Conservation (phyloP, 2,113 vertebrate genomes). For the Callionymus lyra region DNA sequence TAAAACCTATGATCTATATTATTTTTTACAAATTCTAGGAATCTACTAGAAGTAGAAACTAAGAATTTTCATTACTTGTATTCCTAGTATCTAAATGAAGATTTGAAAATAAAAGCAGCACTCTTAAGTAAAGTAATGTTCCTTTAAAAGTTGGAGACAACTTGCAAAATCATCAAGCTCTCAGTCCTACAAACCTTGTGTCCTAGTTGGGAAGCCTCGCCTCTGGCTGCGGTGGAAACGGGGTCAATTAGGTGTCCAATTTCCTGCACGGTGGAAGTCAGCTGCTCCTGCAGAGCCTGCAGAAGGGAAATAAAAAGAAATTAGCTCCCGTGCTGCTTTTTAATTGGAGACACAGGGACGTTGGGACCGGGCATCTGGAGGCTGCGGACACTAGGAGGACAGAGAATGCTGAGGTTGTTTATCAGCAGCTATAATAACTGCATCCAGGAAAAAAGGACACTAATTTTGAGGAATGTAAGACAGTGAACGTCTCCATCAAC, state of each 20-base stretch:
- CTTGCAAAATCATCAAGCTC: slow-evolving; percentile 1
- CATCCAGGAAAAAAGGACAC: neutral
- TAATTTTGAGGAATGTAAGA: neutral
- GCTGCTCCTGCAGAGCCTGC: slow-evolving; percentile 92
- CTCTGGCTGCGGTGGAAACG: slow-evolving; percentile 85
- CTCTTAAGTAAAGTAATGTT: neutral
- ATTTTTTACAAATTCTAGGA: no score
- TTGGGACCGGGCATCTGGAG: neutral
- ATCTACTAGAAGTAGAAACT: no score
- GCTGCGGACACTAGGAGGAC: neutral
- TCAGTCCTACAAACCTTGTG: slow-evolving; percentile 79
- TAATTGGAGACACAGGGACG: slow-evolving; percentile 12
- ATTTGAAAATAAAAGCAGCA: no score
- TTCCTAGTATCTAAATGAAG: no score
- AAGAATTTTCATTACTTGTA: no score
- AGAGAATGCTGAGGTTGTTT: no score
- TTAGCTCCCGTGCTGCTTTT: slow-evolving; percentile 17
- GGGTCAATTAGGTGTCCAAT: slow-evolving; percentile 95
- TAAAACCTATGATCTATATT: no score
- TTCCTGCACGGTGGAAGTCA: slow-evolving; percentile 93
- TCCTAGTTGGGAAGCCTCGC: slow-evolving; percentile 94
- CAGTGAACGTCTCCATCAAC: no score
- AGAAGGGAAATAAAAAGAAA: slow-evolving; percentile 22
- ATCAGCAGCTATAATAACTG: neutral
- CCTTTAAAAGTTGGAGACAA: neutral